phyloP scores from a whole-genome alignment of 2,888 invertebrate genomes.

The Trachelus tabidus region DNA sequence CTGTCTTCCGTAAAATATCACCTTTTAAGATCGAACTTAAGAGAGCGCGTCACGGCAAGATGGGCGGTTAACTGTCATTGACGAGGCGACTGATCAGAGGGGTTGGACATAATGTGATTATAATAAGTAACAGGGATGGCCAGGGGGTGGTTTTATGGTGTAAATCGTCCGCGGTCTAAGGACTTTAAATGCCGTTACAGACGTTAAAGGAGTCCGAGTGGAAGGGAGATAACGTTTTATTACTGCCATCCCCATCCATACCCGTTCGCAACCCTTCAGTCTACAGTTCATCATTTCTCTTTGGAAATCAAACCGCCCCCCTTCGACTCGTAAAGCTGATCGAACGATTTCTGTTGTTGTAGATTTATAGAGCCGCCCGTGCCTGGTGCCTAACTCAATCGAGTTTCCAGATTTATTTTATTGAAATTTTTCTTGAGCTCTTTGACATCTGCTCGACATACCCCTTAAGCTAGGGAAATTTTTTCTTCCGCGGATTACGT shows the following conservation, averaged over 20 bases:
- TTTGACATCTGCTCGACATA: too few relatives aligned
- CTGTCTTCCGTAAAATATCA: neutral
- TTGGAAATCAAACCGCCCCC: neutral
- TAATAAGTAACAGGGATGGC: conserved; percentile 51
- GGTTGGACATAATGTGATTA: conserved; percentile 45
- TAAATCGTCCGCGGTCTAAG: conserved; percentile 33
- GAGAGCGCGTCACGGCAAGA: neutral
- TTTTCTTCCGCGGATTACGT: neutral
- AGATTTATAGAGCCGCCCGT: neutral
- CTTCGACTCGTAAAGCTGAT: neutral
- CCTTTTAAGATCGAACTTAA: neutral
- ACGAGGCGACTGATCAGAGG: conserved; percentile 44
- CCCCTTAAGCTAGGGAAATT: neutral
- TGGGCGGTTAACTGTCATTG: conserved; percentile 10
- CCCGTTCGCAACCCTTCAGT: neutral
- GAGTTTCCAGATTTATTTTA: neutral
- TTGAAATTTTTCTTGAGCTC: neutral
- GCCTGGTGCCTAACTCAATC: neutral
- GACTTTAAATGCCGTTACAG: conserved; percentile 50
- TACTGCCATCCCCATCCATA: conserved; percentile 10
- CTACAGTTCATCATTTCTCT: neutral
- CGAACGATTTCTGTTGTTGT: neutral
- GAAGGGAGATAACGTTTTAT: conserved; percentile 60
- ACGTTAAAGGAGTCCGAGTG: conserved; percentile 61
- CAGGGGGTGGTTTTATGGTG: conserved; percentile 45